Evolutionary conservation across 2,113 vertebrate genomes (phyloP), one percentile per base, ranked within the genome.

Genomic region (Gambusia affinis): DNA sequence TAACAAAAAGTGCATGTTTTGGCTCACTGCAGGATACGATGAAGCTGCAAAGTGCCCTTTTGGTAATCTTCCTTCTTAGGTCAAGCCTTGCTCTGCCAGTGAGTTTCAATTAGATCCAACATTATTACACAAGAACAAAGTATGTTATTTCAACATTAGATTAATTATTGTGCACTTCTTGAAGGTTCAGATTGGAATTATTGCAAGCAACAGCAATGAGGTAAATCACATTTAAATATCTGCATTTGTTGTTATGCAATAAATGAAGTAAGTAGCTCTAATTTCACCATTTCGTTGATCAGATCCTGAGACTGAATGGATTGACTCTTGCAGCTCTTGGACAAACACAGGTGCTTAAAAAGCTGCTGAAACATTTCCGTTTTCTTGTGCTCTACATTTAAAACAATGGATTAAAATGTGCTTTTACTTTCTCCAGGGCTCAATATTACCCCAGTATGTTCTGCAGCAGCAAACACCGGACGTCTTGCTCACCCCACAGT

Each of bases 141-240:
- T 51, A 1, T 29, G 35, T 31, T 2, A 24, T 60, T 4, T 54
- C 39, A 37, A 37, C 73, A 39, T 62, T 5, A 44, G 12, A 70
- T 65, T 8, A 61, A 62, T 1, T 63, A 1, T 37, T 57, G 65
- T 85, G 72, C 70, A n/a, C 12, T 89, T 79, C 30, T 89, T 51
- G 33, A 81, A 92, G 78, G 33, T 93, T 29, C 92, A 94, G 81
- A 73, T 95, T 82, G 94, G 94, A 84, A 91, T 95, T 66, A 83
- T 95, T 74, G 91, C 88, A 33, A 95, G 94, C 83, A 94, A 94
- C 85, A 95, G 94, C 76, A 94, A 95, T 80, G 94, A 95, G 93
- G 94, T 94, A 89, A 87, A 42, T 17, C 29, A 2, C 3, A 63
- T 8, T 37, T 31, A n/a, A 39, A 51, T 1, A 1, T 8, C 0